Percentiles rank a stretch among this genome's conserved stretches.
These are phyloP conservation scores for Amniataba percoides DNA, from an alignment of 2,797 vertebrate species.

Conservation along the genomic window DNA sequence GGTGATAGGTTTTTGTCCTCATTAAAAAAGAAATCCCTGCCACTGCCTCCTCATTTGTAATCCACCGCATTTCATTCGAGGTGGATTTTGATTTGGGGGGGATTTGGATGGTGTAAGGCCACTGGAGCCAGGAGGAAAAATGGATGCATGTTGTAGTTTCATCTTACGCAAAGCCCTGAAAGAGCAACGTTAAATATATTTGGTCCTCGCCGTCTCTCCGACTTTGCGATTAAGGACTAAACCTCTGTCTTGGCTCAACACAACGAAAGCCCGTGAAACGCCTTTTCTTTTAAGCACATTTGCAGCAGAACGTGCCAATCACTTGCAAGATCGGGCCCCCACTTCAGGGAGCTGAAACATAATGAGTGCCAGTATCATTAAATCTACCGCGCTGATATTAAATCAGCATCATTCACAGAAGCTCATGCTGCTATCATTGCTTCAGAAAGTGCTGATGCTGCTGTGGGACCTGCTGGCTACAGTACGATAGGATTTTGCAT, in stretches of 20 bases:
- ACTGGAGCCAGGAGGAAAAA: conserved; percentile 70
- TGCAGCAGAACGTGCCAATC: conserved; percentile 63
- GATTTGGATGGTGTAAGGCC: conserved; percentile 75
- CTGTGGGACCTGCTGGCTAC: conserved; percentile 67
- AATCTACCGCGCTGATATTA: conserved; percentile 71
- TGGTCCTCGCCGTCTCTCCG: conserved; percentile 50
- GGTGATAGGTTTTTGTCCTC: conserved; percentile 87
- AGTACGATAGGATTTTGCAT: conserved; percentile 70
- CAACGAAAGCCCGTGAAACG: conserved; percentile 35
- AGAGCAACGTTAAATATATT: conserved; percentile 67
- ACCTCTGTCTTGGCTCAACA: conserved; percentile 26
- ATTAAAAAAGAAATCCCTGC: conserved; percentile 86
- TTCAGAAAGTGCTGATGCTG: conserved; percentile 79
- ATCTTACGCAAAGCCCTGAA: conserved; percentile 66
- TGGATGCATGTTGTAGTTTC: conserved; percentile 59
- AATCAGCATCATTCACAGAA: conserved; percentile 71
- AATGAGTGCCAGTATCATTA: conserved; percentile 76
- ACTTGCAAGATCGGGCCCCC: conserved; percentile 48
- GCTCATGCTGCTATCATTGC: conserved; percentile 66
- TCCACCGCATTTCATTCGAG: conserved; percentile 73
- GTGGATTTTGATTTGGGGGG: conserved; percentile 79
- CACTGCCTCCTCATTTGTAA: conserved; percentile 84
- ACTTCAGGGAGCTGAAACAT: conserved; percentile 66
- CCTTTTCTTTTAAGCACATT: conserved; percentile 50
- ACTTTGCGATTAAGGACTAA: conserved; percentile 57